These are phyloP conservation scores for Pristionchus japonicus DNA, from an alignment of 2,888 invertebrate genomes.

Conservation along the genomic window DNA sequence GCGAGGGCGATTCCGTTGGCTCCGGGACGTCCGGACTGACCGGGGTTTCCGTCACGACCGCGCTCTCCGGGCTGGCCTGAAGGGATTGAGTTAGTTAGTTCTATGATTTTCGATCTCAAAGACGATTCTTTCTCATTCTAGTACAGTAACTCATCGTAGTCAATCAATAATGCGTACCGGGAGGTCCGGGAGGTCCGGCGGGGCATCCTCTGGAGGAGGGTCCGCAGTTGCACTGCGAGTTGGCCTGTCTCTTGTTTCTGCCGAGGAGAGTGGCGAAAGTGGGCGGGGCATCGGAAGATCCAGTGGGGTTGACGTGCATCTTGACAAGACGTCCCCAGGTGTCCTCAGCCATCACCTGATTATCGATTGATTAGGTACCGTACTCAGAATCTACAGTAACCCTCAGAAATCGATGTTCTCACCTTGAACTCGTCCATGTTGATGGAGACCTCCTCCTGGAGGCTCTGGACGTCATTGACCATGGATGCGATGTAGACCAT, in stretches of 20 bases:
- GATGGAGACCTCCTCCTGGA: constrained; percentile 19
- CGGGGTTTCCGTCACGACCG: constrained; percentile 7
- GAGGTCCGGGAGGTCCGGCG: constrained; percentile 25
- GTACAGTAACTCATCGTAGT: too few species aligned
- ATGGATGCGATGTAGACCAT: constrained; percentile 33
- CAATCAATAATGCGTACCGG: not conserved
- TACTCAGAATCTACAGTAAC: not conserved
- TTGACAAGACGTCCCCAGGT: constrained; percentile 44
- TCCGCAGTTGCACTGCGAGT: constrained; percentile 46
- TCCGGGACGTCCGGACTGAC: not conserved
- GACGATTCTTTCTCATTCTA: too few species aligned
- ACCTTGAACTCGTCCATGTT: constrained; percentile 43
- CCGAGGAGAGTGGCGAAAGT: constrained; percentile 47
- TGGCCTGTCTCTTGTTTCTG: constrained; percentile 45
- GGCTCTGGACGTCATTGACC: constrained; percentile 41
- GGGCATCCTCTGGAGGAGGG: constrained; percentile 19
- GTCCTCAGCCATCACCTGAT: constrained; percentile 45
- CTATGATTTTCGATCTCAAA: not conserved
- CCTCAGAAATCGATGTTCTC: not conserved
- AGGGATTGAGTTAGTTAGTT: not conserved
- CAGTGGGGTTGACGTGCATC: constrained; percentile 47
- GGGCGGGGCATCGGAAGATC: constrained; percentile 47
- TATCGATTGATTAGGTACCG: not conserved
- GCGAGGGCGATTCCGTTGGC: constrained; percentile 45
- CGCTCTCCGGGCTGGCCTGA: constrained; percentile 19